Evolutionary conservation across 2,797 vertebrate genomes (phyloP).

Genomic region (Anolis apletophallus): DNA sequence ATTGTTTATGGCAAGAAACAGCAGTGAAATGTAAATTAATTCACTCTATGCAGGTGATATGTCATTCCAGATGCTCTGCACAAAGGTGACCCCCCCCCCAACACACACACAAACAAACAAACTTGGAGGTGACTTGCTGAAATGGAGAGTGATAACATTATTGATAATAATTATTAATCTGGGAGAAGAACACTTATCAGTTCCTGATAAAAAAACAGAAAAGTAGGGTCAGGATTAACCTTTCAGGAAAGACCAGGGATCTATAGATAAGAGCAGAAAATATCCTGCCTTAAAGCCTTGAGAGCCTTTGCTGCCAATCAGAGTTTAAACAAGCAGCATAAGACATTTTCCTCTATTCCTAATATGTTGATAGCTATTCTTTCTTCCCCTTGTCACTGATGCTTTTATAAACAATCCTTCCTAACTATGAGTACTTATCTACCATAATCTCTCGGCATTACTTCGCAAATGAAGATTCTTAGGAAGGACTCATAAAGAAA

Average conservation of each 20-base stretch:
- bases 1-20: background rate
- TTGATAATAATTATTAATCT: background rate
- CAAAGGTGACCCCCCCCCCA: constrained; percentile 4
- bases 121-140: too few species aligned
- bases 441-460: too few species aligned
- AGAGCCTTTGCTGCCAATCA: too few species aligned
- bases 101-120: too few species aligned
- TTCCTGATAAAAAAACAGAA: background rate
- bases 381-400: background rate
- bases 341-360: too few species aligned
- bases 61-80: background rate
- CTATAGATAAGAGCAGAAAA: background rate
- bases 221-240: background rate
- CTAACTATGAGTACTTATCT: too few species aligned
- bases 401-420: background rate
- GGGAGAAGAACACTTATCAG: background rate
- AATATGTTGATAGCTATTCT: background rate
- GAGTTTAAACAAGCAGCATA: too few species aligned
- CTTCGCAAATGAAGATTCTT: too few species aligned
- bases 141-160: too few species aligned
- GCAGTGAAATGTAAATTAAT: constrained; percentile 19
- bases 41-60: background rate
- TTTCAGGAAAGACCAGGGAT: too few species aligned
- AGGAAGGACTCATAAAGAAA: too few species aligned
- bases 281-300: background rate